Evolutionary conservation across 1,140 invertebrate species (phyloP), one percentile per base, ranked within the genome.

Genomic region (Leptopilina clavipes): DNA sequence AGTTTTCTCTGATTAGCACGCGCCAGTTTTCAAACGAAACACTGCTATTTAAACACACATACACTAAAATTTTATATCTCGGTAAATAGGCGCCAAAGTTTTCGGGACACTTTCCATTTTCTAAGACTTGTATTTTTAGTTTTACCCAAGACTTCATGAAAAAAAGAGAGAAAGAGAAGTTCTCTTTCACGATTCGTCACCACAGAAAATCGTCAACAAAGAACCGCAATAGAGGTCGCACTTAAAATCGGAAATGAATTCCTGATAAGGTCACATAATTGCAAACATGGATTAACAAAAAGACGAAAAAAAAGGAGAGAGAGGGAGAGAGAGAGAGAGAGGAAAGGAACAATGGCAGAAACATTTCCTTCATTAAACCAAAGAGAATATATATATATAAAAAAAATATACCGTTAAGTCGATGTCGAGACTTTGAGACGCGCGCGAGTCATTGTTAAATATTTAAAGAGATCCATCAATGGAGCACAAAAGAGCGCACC

Each of bases 401-500:
- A 31, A 2, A 31, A 31, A 31, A 71, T 73, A 74, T 84, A 87
- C 87, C 86, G 88, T 89, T 88, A 88, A 83, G 81, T 77, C 82
- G 83, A 85, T 83, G 84, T 84, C 78, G 76, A 82, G 77, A 73
- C 77, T 79, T 72, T 80, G 79, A 74, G 75, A 72, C 77, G 77
- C 74, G 71, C 80, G 71, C 80, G 79, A 74, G 75, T 74, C 77
- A 78, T 73, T 86, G 88, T 88, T 90, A 87, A 89, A 90, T 90
- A 90, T 89, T 89, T 88, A 89, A 90, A 86, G 77, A 86, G 83
- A 86, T 86, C 77, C 84, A 75, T 77, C 80, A 78, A 72, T 59
- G 80, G 81, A 87, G 78, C 75, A 89, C 88, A 89, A 89, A 88
- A 84, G 82, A 84, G 76, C 25, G 1, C 76, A 81, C 56, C 79